A percentile compares a stretch with the other conserved stretches of the same genome.
These are phyloP conservation scores for Ceratina calcarata DNA, from an alignment of 1,140 invertebrate species.

Conservation along the genomic window DNA sequence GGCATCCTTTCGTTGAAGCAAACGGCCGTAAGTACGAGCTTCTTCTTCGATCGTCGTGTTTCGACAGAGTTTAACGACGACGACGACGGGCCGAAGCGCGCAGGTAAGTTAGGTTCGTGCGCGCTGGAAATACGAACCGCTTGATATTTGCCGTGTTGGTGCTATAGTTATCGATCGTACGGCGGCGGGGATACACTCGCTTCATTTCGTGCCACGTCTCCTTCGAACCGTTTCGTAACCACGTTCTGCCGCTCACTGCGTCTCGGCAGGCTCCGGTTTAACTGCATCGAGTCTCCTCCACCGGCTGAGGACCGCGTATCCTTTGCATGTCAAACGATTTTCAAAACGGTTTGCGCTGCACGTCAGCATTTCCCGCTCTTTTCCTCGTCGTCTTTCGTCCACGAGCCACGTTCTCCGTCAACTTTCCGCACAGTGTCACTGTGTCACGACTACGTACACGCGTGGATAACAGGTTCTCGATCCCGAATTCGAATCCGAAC, in stretches of 20 bases:
- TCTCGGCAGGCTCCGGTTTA: background rate
- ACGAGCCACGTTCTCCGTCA: background rate
- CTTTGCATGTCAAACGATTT: background rate
- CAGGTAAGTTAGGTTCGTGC: constrained; percentile 50
- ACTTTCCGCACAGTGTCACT: constrained; percentile 50
- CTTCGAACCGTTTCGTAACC: constrained; percentile 47
- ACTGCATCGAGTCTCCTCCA: background rate
- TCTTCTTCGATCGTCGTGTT: constrained; percentile 3
- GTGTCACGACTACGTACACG: constrained; percentile 46
- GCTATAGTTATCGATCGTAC: constrained; percentile 64
- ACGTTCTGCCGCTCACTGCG: background rate
- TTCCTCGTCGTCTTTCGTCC: background rate
- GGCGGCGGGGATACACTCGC: constrained; percentile 51
- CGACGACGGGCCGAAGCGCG: constrained; percentile 14
- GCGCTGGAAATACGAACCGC: constrained; percentile 47
- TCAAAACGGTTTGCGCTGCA: constrained; percentile 3
- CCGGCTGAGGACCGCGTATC: background rate
- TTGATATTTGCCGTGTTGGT: constrained; percentile 49
- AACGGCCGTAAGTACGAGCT: background rate
- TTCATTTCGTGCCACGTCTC: constrained; percentile 58
- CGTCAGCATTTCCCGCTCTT: constrained; percentile 47
- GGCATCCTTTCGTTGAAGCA: constrained; percentile 1
- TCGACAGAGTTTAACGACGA: background rate
- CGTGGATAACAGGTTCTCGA: constrained; percentile 34
- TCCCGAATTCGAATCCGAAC: constrained; percentile 18